These are phyloP conservation scores for Trichogramma dendrolimi DNA, from an alignment of 2,888 invertebrate species.

Conservation along the genomic window DNA sequence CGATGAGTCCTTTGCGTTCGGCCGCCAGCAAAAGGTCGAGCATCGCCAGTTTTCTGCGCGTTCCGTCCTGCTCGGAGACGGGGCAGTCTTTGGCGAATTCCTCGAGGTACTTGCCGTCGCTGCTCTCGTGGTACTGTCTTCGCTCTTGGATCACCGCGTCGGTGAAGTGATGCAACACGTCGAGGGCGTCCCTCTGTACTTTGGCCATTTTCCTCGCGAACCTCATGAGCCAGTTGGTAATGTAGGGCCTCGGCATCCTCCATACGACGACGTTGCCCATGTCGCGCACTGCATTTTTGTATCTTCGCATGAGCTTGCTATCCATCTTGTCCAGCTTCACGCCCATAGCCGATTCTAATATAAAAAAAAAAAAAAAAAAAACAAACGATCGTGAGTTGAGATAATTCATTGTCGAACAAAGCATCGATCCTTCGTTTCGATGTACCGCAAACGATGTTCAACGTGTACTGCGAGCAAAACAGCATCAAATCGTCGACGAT, in stretches of 20 bases:
- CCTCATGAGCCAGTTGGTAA: slow-evolving; percentile 27
- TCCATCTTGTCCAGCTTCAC: not conserved
- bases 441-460: slow-evolving; percentile 26
- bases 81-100: slow-evolving; percentile 3
- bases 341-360: not conserved
- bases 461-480: slow-evolving; percentile 20
- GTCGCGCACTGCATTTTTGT: not conserved
- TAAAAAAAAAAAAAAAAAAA: too few relatives aligned
- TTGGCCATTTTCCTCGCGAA: slow-evolving; percentile 26
- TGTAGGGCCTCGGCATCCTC: slow-evolving; percentile 26
- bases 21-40: slow-evolving; percentile 42
- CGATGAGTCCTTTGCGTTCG: slow-evolving; percentile 35
- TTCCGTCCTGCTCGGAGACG: not conserved
- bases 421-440: not conserved
- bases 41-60: slow-evolving; percentile 38
- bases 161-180: slow-evolving; percentile 28
- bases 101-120: slow-evolving; percentile 18
- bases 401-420: not conserved
- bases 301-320: not conserved
- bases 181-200: slow-evolving; percentile 20
- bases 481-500: slow-evolving; percentile 11
- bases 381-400: too few relatives aligned
- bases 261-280: slow-evolving; percentile 1
- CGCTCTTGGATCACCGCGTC: slow-evolving; percentile 22
- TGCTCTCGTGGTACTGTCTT: slow-evolving; percentile 22